Percentiles rank a stretch among this genome's conserved stretches.
Evolutionary conservation across 2,113 vertebrate species (phyloP).

Genomic region (Numenius arquata): DNA sequence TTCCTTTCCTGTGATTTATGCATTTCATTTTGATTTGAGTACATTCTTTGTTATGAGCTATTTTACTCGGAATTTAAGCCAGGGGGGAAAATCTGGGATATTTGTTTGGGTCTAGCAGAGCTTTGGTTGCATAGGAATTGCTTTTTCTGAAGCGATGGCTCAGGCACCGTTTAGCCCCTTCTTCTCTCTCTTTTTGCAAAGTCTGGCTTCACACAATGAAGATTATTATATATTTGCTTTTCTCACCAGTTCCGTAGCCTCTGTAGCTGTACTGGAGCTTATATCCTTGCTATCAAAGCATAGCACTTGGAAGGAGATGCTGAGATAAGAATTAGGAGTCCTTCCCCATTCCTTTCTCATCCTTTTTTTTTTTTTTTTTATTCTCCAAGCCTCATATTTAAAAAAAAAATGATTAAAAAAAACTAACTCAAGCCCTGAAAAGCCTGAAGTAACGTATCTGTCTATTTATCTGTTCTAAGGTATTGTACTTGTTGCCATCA

Average conservation of each 20-base stretch:
- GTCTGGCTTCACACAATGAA: background rate
- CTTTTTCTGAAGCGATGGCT: background rate
- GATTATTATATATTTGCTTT: background rate
- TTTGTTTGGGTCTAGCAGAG: background rate
- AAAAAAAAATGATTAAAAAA: background rate
- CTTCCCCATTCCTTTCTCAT: background rate
- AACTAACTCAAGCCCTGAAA: background rate
- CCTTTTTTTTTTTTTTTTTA: no score
- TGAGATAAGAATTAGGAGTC: background rate
- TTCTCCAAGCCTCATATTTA: background rate
- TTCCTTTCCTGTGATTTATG: background rate
- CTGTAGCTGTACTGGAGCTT: background rate
- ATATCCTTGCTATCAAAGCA: background rate
- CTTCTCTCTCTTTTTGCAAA: background rate
- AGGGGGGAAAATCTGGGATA: background rate
- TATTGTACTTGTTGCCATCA: slow-evolving; percentile 96
- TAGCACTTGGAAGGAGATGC: background rate
- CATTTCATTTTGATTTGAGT: background rate
- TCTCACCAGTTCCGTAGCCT: background rate
- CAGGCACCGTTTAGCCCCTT: background rate
- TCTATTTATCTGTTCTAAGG: slow-evolving; percentile 69
- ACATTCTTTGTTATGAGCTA: background rate
- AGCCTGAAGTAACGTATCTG: rapidly evolving
- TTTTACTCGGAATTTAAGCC: background rate
- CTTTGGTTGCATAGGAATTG: background rate